Evolutionary conservation across 2,113 vertebrate species (phyloP).

Genomic region (Equus przewalskii): DNA sequence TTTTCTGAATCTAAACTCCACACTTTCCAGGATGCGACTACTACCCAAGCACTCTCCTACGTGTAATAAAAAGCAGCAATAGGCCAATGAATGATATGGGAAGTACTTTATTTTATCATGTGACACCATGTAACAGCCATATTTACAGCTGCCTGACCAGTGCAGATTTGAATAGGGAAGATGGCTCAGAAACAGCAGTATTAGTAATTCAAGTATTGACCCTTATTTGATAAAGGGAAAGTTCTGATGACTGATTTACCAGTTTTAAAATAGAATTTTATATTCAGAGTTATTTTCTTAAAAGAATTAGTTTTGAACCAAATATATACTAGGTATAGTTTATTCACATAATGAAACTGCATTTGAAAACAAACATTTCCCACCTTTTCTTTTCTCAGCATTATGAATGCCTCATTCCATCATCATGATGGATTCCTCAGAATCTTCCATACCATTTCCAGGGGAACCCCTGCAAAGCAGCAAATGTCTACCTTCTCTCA

Average conservation of each 20-base stretch:
- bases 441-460: not conserved
- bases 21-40: not conserved
- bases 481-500: not conserved
- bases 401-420: not conserved
- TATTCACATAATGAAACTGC: not conserved
- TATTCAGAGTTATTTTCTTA: slow-evolving; percentile 2
- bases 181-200: slow-evolving; percentile 55
- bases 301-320: not conserved
- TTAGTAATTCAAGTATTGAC: not conserved
- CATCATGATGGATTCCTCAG: not conserved
- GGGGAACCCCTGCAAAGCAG: not conserved
- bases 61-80: not conserved
- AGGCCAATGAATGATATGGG: not conserved
- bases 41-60: not conserved
- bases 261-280: slow-evolving; percentile 28
- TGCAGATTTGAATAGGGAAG: not conserved
- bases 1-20: not conserved
- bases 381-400: not conserved
- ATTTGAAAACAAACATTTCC: not conserved
- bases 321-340: not conserved
- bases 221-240: not conserved
- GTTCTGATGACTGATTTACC: not conserved
- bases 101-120: slow-evolving; percentile 52
- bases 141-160: not conserved
- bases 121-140: not conserved